Conservation (phyloP, 2,888 invertebrate genomes). For the Protodeltote pygarga region DNA sequence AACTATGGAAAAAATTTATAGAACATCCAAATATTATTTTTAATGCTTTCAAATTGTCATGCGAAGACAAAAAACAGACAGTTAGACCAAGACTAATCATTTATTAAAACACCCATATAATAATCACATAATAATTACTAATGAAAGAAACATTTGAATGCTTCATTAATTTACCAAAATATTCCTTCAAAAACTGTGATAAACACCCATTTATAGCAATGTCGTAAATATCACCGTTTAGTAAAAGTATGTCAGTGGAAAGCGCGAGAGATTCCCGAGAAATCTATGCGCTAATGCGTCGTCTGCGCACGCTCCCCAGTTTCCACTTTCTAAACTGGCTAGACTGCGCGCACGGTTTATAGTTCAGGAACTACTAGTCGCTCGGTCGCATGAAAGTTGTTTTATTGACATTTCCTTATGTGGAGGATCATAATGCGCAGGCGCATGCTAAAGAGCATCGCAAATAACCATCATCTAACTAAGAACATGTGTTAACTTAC, state of each 20-base stretch:
- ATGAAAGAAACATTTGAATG: too few relatives aligned
- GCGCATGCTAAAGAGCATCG: constrained; percentile 27
- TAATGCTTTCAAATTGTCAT: too few relatives aligned
- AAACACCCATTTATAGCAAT: constrained; percentile 28
- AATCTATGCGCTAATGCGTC: constrained; percentile 78
- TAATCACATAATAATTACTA: too few relatives aligned
- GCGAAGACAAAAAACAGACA: too few relatives aligned
- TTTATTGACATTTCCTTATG: constrained; percentile 76
- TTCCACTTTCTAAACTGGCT: constrained; percentile 86
- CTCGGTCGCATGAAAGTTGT: constrained; percentile 76
- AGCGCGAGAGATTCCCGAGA: constrained; percentile 86
- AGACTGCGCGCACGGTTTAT: constrained; percentile 70
- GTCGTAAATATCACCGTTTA: constrained; percentile 54
- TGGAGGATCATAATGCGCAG: constrained; percentile 40
- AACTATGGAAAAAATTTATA: neutral
- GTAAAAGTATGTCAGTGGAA: constrained; percentile 85
- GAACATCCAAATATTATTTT: too few relatives aligned
- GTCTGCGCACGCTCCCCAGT: constrained; percentile 71
- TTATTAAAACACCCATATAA: too few relatives aligned
- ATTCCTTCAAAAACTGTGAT: constrained; percentile 24
- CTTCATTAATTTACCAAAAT: neutral
- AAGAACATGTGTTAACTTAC: constrained; percentile 13
- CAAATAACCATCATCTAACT: constrained; percentile 30
- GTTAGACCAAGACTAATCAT: too few relatives aligned
- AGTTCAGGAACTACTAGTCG: constrained; percentile 79